A percentile compares a stretch with the other conserved stretches of the same genome.
phyloP scores from a whole-genome alignment of 2,888 invertebrate genomes.

The Apotomis capreana region DNA sequence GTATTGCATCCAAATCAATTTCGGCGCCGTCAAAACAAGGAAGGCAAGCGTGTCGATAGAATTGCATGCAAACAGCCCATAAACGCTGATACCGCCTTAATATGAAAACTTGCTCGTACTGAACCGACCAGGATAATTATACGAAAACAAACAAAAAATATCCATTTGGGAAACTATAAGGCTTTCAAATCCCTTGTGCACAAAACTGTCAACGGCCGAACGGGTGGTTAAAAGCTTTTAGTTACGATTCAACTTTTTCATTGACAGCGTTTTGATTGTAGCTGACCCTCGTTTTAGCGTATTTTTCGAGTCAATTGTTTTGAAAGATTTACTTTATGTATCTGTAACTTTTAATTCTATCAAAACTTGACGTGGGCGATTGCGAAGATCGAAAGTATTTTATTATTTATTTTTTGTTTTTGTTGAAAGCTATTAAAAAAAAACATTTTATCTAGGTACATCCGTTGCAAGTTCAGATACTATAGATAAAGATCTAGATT shows the following conservation, averaged over 20 bases:
- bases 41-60: constrained; percentile 50
- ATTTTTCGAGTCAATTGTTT: constrained; percentile 17
- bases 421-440: no score
- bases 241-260: constrained; percentile 37
- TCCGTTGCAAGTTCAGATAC: no score
- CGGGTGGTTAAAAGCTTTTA: constrained; percentile 31
- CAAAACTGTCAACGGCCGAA: constrained; percentile 37
- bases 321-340: neutral
- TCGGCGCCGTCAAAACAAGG: constrained; percentile 22
- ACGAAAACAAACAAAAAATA: constrained; percentile 62
- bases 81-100: constrained; percentile 68
- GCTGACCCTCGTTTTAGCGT: constrained; percentile 21
- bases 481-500: no score
- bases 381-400: no score
- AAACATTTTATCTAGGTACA: no score
- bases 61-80: constrained; percentile 78
- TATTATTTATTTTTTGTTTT: no score
- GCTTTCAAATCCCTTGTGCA: constrained; percentile 34
- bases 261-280: constrained; percentile 33
- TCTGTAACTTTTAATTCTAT: no score
- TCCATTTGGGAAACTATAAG: constrained; percentile 57
- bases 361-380: no score
- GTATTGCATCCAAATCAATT: constrained; percentile 18
- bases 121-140: constrained; percentile 58
- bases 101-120: constrained; percentile 75